These are phyloP conservation scores for Thereva unica DNA, from an alignment of 2,888 invertebrate species.

Conservation along the genomic window DNA sequence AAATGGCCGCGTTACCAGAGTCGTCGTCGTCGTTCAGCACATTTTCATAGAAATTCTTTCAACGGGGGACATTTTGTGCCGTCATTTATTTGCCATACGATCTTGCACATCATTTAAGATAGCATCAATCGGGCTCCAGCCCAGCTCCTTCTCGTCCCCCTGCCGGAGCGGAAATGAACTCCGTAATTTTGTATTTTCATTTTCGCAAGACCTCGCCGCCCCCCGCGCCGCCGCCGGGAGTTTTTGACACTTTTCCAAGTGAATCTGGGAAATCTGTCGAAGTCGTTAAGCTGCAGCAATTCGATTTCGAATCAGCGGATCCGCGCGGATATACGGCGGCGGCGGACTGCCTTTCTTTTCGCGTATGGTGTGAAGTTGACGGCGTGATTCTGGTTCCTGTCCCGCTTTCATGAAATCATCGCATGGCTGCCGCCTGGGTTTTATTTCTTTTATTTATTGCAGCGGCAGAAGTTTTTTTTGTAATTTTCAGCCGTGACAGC, in stretches of 20 bases:
- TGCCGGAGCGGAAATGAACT: too few species aligned
- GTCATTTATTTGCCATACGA: too few species aligned
- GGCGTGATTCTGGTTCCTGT: neutral
- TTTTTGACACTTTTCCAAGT: conserved; percentile 3
- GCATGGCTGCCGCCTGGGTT: neutral
- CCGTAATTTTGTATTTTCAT: too few species aligned
- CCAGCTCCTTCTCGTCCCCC: too few species aligned
- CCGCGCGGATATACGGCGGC: too few species aligned
- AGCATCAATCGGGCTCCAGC: too few species aligned
- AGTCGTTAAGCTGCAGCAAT: too few species aligned
- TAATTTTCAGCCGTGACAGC: conserved; percentile 37
- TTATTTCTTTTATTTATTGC: neutral
- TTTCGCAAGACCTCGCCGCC: neutral
- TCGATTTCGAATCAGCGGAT: too few species aligned
- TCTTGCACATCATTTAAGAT: too few species aligned
- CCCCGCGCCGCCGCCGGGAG: neutral
- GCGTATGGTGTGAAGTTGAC: too few species aligned
- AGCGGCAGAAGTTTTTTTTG: conserved; percentile 10
- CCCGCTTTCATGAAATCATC: conserved; percentile 4
- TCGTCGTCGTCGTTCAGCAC: conserved; percentile 1
- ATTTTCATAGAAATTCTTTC: neutral
- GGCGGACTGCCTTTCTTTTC: too few species aligned
- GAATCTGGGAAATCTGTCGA: neutral
- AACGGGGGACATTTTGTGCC: too few species aligned
- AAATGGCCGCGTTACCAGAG: neutral